Conservation (phyloP, 2,113 vertebrate genomes). For the Agelaius tricolor region DNA sequence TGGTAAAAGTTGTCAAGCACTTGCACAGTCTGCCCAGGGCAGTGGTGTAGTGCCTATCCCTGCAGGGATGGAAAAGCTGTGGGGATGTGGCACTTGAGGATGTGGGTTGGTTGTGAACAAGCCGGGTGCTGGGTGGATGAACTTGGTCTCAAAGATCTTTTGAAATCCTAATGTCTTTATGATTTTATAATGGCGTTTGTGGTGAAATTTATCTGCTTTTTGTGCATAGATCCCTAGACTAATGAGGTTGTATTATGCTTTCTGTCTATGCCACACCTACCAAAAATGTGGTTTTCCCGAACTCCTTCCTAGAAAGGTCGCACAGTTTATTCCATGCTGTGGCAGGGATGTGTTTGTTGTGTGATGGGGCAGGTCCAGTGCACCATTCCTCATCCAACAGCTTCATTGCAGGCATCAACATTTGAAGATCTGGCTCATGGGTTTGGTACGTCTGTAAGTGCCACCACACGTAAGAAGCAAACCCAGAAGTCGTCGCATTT, state of each 20-base stretch:
- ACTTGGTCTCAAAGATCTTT: neutral
- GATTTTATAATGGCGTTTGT: accelerated
- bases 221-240: neutral
- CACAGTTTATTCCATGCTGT: accelerated
- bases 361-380: neutral
- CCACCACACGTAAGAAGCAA: neutral
- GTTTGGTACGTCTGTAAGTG: neutral
- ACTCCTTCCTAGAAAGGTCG: neutral
- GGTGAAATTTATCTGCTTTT: neutral
- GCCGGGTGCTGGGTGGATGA: neutral
- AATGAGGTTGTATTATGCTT: neutral
- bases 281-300: neutral
- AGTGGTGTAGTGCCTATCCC: too few relatives aligned
- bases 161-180: neutral
- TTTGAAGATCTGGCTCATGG: neutral
- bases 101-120: neutral
- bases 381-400: neutral
- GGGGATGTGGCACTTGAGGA: too few relatives aligned
- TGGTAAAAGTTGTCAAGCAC: accelerated
- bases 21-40: neutral
- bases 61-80: neutral
- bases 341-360: neutral
- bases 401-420: neutral
- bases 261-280: neutral
- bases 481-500: neutral